Conservation (phyloP, 2,888 invertebrate genomes). For the Eupithecia inturbata region DNA sequence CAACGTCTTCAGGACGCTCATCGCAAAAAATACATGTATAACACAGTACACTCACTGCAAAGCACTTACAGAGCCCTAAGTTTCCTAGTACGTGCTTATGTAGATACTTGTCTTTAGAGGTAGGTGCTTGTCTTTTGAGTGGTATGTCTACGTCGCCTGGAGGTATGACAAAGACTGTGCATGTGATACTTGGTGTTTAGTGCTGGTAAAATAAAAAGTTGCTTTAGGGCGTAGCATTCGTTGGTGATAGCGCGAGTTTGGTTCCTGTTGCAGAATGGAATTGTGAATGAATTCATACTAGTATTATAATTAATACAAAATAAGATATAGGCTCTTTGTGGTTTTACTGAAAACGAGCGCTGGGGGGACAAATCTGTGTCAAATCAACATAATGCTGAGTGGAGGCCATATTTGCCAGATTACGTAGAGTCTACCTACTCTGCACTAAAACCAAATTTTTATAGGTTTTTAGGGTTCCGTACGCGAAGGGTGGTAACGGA, state of each 20-base stretch:
- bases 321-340: too few relatives aligned
- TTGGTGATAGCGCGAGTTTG: background rate
- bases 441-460: too few relatives aligned
- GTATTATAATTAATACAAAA: too few relatives aligned
- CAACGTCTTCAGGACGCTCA: background rate
- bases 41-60: background rate
- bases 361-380: too few relatives aligned
- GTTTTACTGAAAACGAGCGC: too few relatives aligned
- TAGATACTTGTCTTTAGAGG: background rate
- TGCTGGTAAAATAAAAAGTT: background rate
- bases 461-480: too few relatives aligned
- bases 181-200: background rate
- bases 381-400: too few relatives aligned
- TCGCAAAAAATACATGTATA: background rate
- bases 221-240: background rate
- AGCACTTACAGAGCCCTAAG: slow-evolving; percentile 1
- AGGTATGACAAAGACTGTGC: background rate
- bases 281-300: too few relatives aligned
- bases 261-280: background rate
- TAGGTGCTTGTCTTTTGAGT: background rate
- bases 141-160: background rate
- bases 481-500: too few relatives aligned
- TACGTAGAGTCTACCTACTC: too few relatives aligned
- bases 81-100: background rate
- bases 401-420: too few relatives aligned